Conservation (phyloP, 2,113 vertebrate species). For the Triplophysa tibetana region DNA sequence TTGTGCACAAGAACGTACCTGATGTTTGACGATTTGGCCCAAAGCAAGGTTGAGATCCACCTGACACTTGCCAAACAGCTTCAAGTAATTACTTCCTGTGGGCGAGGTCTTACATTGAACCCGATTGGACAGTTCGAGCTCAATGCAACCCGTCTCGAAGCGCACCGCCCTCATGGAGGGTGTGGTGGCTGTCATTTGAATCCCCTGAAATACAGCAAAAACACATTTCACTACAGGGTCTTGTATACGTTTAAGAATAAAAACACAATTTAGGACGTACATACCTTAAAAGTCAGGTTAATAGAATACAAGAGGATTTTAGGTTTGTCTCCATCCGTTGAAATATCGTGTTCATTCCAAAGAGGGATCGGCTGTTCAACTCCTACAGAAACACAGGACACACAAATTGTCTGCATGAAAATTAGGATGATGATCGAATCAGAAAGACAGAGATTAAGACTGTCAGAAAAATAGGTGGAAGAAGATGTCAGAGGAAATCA, state of each 20-base stretch:
- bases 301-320: conserved; percentile 96
- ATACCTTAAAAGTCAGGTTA: conserved; percentile 95
- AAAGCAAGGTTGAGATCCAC: conserved; percentile 95
- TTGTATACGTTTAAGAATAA: neutral
- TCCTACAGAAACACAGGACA: conserved; percentile 69
- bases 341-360: conserved; percentile 96
- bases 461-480: too few species aligned
- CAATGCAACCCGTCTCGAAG: conserved; percentile 96
- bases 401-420: neutral
- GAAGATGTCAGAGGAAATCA: too few species aligned
- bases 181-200: conserved; percentile 97
- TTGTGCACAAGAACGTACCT: conserved; percentile 70
- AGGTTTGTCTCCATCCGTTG: conserved; percentile 93
- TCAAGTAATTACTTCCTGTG: conserved; percentile 93
- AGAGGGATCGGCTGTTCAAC: conserved; percentile 97
- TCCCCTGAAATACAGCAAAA: conserved; percentile 77
- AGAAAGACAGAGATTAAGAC: too few species aligned
- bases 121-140: conserved; percentile 94
- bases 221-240: neutral
- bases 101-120: conserved; percentile 94
- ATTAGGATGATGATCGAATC: too few species aligned
- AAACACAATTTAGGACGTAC: too few species aligned
- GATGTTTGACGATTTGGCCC: conserved; percentile 97
- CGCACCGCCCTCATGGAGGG: conserved; percentile 97
- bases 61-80: conserved; percentile 98